Percentiles rank a stretch among this genome's conserved stretches.
These are phyloP conservation scores for Psilopsiagon aurifrons DNA, from an alignment of 2,113 vertebrate genomes.

Conservation along the genomic window DNA sequence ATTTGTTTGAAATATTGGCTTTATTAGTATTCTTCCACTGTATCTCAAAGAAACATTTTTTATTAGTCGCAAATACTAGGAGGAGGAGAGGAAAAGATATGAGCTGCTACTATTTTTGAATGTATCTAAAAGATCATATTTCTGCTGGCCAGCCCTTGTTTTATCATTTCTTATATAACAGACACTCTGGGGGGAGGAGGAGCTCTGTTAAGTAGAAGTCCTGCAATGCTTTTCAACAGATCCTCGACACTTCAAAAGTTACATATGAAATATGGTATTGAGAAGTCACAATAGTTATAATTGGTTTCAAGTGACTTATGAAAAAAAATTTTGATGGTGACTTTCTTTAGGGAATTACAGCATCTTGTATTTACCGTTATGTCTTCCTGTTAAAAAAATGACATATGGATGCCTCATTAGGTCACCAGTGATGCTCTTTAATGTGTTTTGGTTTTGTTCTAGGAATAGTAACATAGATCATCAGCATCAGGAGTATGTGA, in stretches of 20 bases:
- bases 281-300: not conserved
- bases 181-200: not conserved
- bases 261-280: not conserved
- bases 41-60: not conserved
- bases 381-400: not conserved
- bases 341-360: not conserved
- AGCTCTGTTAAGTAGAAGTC: not conserved
- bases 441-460: not conserved
- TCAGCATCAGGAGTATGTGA: constrained; percentile 71
- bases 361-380: not conserved
- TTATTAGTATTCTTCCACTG: not conserved
- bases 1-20: not conserved
- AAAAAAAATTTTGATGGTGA: not conserved
- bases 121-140: not conserved
- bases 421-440: not conserved
- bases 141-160: not conserved
- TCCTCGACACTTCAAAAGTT: not conserved
- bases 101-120: not conserved
- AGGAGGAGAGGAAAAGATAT: not conserved
- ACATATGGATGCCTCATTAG: not conserved
- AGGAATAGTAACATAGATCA: constrained; percentile 63
- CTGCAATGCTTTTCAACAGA: not conserved
- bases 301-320: not conserved
- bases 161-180: not conserved
- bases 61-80: not conserved